Conservation (phyloP, 2,113 vertebrate species). For the Dipodomys stephensi region DNA sequence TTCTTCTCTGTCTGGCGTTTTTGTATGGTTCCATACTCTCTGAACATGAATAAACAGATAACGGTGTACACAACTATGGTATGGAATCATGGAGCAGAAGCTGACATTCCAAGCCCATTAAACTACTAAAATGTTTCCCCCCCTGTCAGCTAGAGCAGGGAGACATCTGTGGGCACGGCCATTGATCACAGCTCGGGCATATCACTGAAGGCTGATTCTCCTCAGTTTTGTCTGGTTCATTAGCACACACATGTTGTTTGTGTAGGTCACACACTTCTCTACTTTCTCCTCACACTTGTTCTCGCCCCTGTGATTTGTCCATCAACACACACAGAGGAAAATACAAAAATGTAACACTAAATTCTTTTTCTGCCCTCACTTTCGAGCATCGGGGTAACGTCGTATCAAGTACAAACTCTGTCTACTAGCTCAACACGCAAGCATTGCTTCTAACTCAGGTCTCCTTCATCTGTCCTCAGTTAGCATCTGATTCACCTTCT, state of each 20-base stretch:
- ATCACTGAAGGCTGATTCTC: background rate
- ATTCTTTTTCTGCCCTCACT: background rate
- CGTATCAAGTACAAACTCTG: background rate
- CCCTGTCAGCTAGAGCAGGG: background rate
- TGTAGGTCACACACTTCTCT: background rate
- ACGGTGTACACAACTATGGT: constrained; percentile 6
- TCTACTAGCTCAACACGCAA: background rate
- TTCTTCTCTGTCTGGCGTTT: background rate
- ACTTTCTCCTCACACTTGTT: background rate
- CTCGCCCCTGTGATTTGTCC: background rate
- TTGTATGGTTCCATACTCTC: background rate
- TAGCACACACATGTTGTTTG: background rate
- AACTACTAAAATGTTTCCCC: background rate
- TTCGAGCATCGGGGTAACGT: background rate
- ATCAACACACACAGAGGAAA: background rate
- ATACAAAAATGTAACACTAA: background rate
- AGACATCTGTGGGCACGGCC: background rate
- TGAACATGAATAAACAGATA: background rate
- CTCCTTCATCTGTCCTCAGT: background rate
- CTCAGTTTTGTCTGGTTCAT: background rate
- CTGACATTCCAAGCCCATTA: background rate
- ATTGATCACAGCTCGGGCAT: background rate
- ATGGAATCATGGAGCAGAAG: background rate
- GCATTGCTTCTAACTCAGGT: background rate
- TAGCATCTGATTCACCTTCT: background rate